A percentile compares a stretch with the other conserved stretches of the same genome.
These are phyloP conservation scores for Nymphicus hollandicus DNA, from an alignment of 2,113 vertebrate species.

Conservation along the genomic window DNA sequence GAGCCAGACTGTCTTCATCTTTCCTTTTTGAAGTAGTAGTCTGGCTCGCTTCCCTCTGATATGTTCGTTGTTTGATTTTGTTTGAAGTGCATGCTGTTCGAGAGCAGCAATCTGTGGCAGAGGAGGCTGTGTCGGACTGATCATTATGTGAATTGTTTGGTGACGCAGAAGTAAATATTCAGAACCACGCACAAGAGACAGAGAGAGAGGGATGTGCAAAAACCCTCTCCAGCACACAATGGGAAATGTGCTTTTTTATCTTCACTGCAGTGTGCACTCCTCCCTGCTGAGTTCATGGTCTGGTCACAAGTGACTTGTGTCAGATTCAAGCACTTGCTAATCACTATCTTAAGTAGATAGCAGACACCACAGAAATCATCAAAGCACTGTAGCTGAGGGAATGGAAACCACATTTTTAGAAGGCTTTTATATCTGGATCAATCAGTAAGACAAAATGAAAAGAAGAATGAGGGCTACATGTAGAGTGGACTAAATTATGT, in stretches of 20 bases:
- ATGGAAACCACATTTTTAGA: conserved; percentile 23
- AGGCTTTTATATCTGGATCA: conserved; percentile 52
- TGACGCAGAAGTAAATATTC: conserved; percentile 68
- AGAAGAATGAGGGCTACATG: conserved; percentile 29
- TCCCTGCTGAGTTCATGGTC: conserved; percentile 60
- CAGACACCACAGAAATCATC: conserved; percentile 58
- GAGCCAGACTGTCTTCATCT: conserved; percentile 55
- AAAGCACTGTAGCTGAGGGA: conserved; percentile 30
- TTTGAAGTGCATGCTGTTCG: conserved; percentile 40
- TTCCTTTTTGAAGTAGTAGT: conserved; percentile 53
- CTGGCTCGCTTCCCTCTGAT: conserved; percentile 22
- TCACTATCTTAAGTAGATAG: conserved; percentile 57
- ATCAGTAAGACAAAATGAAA: conserved; percentile 23
- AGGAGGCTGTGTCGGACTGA: conserved; percentile 9
- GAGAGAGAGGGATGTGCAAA: conserved; percentile 29
- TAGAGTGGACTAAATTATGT: conserved; percentile 8
- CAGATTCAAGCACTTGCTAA: conserved; percentile 61
- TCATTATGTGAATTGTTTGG: conserved; percentile 60
- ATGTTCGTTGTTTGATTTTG: conserved; percentile 47
- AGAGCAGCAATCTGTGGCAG: neutral
- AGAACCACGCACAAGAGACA: neutral
- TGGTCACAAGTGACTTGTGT: conserved; percentile 66
- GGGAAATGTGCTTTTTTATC: conserved; percentile 40
- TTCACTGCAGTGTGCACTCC: neutral
- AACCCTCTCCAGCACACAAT: conserved; percentile 33